Evolutionary conservation across 2,113 vertebrate species (phyloP), one percentile per base, ranked within the genome.

Genomic region (Nesogale talazaci): DNA sequence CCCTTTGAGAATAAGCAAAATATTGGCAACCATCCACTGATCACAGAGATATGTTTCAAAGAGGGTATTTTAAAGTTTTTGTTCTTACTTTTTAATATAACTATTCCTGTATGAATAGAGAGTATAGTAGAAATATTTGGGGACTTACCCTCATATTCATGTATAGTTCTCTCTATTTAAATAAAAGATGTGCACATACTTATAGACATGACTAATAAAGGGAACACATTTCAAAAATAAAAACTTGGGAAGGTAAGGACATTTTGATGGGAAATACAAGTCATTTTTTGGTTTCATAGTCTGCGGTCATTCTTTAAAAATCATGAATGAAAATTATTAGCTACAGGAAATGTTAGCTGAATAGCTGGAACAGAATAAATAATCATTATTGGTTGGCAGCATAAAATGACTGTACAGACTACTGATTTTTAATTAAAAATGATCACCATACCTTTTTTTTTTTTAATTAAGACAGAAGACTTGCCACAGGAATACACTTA

Each of bases 401-500:
- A 93, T 23, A 63, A 69, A 83, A 57, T 70, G 31, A 19, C 25
- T 76, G 0, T 65, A 27, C 40, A 79, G 59, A 72, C 1, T 76
- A 20, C 34, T 14, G 36, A 75, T 67, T 36, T 31, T 87, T 3
- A 38, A 56, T 29, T 92, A 82, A 74, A 86, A 88, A 72, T 88
- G 52, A 90, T 80, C 17, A 87, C 57, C 29, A 59, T 16, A 77
- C 74, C 20, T 59, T 87, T 84, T 91, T 85, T 86, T 46, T 52
- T 52, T 52, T 52, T 52, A 40, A 63, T 11, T 76, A 63, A 42
- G 7, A 4, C 10, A 20, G 29, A n/a, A 19, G 23, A 57, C 27
- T 81, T 40, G 25, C 3, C 34, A 72, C 15, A 5, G 90, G 81
- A 89, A 76, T 72, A 72, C 3, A 91, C 31, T 92, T 83, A 83